These are phyloP conservation scores for Ferdinandea cuprea DNA, from an alignment of 2,888 invertebrate species.

Conservation along the genomic window DNA sequence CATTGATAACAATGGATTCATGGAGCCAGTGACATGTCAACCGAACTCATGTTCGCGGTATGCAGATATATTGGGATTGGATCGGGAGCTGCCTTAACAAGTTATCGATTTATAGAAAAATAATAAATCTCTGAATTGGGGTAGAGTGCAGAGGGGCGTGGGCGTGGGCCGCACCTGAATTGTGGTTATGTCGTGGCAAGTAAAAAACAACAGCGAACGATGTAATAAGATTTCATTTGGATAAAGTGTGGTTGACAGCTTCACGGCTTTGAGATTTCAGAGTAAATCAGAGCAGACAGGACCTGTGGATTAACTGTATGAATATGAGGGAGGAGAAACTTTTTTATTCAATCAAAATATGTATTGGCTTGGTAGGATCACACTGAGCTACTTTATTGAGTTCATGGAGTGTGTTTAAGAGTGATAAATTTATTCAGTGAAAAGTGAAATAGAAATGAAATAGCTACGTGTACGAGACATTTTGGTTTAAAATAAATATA, in stretches of 20 bases:
- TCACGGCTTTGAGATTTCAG: constrained; percentile 7
- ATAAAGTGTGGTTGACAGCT: constrained; percentile 63
- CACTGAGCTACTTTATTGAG: too few species aligned
- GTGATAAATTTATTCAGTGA: too few species aligned
- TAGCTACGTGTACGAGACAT: too few species aligned
- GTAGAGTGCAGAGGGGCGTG: not conserved
- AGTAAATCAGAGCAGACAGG: constrained; percentile 36
- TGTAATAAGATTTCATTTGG: constrained; percentile 45
- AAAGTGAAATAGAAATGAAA: too few species aligned
- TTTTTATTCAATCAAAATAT: constrained; percentile 1
- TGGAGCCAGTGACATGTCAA: constrained; percentile 44
- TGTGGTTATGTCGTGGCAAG: constrained; percentile 17
- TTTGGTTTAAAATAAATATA: too few species aligned
- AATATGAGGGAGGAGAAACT: not conserved
- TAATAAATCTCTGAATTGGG: constrained; percentile 43
- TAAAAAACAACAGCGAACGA: constrained; percentile 24
- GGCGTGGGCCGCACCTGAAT: constrained; percentile 4
- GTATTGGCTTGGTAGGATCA: too few species aligned
- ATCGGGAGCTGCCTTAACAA: constrained; percentile 14
- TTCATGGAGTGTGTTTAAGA: too few species aligned
- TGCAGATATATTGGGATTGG: not conserved
- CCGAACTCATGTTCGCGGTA: not conserved
- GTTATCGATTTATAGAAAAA: constrained; percentile 65
- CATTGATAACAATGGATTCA: constrained; percentile 53
- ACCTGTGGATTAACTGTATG: constrained; percentile 26